Evolutionary conservation across 2,797 vertebrate species (phyloP).

Genomic region (Mico argentatus): DNA sequence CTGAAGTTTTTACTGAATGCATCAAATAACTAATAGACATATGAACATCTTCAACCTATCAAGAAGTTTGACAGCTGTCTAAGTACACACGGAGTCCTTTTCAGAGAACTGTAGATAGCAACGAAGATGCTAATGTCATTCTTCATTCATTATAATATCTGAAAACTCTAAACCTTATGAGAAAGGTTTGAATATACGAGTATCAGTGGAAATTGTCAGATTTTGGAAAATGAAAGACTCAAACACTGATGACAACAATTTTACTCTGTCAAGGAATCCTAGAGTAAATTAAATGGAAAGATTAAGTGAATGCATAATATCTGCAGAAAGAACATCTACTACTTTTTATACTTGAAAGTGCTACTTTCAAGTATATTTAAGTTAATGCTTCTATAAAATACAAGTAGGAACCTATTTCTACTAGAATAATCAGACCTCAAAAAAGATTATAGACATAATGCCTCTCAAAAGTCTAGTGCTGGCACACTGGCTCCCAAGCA

Average conservation of each 20-base stretch:
- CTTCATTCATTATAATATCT: constrained; percentile 35
- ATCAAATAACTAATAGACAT: constrained; percentile 6
- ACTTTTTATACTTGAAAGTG: not conserved
- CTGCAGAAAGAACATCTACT: constrained; percentile 37
- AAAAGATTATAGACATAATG: not conserved
- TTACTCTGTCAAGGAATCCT: constrained; percentile 32
- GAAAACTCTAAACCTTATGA: constrained; percentile 16
- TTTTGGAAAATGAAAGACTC: constrained; percentile 47
- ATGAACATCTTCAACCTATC: not conserved
- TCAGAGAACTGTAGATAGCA: not conserved
- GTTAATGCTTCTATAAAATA: constrained; percentile 55
- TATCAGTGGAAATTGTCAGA: constrained; percentile 32
- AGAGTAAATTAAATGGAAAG: constrained; percentile 62
- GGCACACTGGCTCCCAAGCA: not conserved
- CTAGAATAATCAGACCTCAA: constrained; percentile 55
- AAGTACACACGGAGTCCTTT: not conserved
- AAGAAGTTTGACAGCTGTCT: constrained; percentile 23
- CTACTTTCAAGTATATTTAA: constrained; percentile 64
- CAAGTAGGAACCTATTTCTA: constrained; percentile 47
- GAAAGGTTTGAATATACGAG: not conserved
- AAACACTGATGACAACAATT: constrained; percentile 59
- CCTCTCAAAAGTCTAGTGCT: not conserved
- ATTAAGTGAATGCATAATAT: constrained; percentile 39
- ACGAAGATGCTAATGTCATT: constrained; percentile 47
- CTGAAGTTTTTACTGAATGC: not conserved